Evolutionary conservation across 2,888 invertebrate genomes (phyloP), one percentile per base, ranked within the genome.

Genomic region (Frankliniella intonsa): DNA sequence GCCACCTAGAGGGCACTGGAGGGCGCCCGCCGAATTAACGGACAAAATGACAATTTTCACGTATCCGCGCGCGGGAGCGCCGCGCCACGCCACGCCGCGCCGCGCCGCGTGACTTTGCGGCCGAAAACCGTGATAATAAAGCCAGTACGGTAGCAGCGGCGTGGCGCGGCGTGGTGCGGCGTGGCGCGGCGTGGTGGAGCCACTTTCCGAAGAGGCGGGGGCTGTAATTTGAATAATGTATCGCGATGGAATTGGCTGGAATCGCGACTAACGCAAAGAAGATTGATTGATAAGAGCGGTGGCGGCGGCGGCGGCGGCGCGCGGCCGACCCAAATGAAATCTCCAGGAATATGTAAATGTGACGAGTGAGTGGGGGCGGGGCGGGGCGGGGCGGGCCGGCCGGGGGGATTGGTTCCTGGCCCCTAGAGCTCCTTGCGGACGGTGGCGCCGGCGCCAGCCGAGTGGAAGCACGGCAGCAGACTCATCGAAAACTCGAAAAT

Each of bases 221-320:
- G 69, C 69, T 76, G 69, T 76, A 76, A 76, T 76, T 76, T 76
- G 69, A 76, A 76, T 76, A 76, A 76, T 76, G 69, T 25, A 76
- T 76, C 69, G 69, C 69, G 69, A 62, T 62, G 69, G 69, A 25
- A 25, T 22, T 76, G 69, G 69, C 69, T n/a, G 69, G 69, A 25
- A 76, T 76, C 69, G 69, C 69, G 69, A 22, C 22, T 25, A 38
- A 38, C 38, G 38, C 22, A 25, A 25, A 25, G 69, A n/a, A 76
- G 69, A 76, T 55, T 76, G 69, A 76, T 76, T 76, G 69, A 76
- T 76, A 76, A 76, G 69, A 9, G 22, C 25, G 69, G 22, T 10
- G 69, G 69, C 22, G 69, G 11, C 11, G 22, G 69, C 25, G 22
- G 25, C 62, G 17, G 62, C 1, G 11, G 14, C 17, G 3, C 55